Conservation (phyloP, 2,888 invertebrate species). For the Drosophila seclusa region DNA sequence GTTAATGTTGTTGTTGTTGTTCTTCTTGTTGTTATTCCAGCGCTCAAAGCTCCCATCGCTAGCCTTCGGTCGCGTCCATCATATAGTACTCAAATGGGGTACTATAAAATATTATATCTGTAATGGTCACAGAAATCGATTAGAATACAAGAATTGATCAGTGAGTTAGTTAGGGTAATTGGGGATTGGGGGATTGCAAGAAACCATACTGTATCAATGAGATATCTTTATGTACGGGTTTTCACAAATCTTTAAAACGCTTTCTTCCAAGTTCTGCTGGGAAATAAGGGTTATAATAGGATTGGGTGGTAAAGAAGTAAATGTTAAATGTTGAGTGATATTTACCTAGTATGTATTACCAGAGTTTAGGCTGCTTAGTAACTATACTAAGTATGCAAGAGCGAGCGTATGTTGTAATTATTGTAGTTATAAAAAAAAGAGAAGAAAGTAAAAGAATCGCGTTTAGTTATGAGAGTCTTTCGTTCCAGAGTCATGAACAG, state of each 20-base stretch:
- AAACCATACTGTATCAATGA: not conserved
- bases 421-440: constrained; percentile 28
- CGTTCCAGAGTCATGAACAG: constrained; percentile 60
- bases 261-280: not conserved
- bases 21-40: constrained; percentile 27
- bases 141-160: constrained; percentile 3
- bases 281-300: not conserved
- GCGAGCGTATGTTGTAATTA: constrained; percentile 34
- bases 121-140: constrained; percentile 37
- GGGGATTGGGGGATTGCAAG: not conserved
- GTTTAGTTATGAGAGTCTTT: constrained; percentile 32
- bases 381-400: constrained; percentile 66
- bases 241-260: not conserved
- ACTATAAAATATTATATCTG: constrained; percentile 80
- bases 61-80: constrained; percentile 56
- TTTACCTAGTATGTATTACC: constrained; percentile 75
- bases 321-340: constrained; percentile 44
- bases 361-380: constrained; percentile 72
- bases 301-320: not conserved
- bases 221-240: not conserved
- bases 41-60: constrained; percentile 33
- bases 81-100: constrained; percentile 74
- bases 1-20: constrained; percentile 5
- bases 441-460: constrained; percentile 42
- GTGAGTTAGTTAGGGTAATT: not conserved